Conservation (phyloP, 2,113 vertebrate species). For the Myrmophylax atrothorax region DNA sequence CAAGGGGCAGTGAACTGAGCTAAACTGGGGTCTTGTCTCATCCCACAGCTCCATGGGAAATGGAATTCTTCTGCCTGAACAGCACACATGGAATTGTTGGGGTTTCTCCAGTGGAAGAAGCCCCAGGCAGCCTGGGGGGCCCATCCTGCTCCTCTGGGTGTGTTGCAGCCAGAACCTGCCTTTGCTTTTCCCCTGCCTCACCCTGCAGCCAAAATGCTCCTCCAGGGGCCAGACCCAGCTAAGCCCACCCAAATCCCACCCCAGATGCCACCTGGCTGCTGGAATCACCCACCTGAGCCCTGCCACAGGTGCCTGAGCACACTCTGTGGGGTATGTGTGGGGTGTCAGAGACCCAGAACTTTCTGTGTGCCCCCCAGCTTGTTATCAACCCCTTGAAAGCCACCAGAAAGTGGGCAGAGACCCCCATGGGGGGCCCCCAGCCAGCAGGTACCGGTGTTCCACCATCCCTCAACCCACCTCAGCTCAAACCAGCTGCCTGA, state of each 20-base stretch:
- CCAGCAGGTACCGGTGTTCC: not conserved
- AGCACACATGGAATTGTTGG: rapidly evolving
- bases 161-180: not conserved
- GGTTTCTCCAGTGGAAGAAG: not conserved
- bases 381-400: not conserved
- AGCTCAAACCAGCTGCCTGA: not conserved
- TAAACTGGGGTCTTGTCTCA: not conserved
- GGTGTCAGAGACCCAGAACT: rapidly evolving
- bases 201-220: not conserved
- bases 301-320: no score
- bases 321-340: rapidly evolving
- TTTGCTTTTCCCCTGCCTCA: not conserved
- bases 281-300: not conserved
- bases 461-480: not conserved
- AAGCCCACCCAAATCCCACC: no score
- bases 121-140: not conserved
- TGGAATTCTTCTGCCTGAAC: not conserved
- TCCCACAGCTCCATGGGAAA: not conserved
- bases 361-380: not conserved
- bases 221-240: not conserved
- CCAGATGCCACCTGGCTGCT: not conserved
- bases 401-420: not conserved
- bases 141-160: not conserved
- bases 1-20: not conserved
- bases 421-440: rapidly evolving